Percentiles rank a stretch among this genome's conserved stretches.
Evolutionary conservation across 2,113 vertebrate genomes (phyloP).

Genomic region (Hypocryptadius cinnamomeus): DNA sequence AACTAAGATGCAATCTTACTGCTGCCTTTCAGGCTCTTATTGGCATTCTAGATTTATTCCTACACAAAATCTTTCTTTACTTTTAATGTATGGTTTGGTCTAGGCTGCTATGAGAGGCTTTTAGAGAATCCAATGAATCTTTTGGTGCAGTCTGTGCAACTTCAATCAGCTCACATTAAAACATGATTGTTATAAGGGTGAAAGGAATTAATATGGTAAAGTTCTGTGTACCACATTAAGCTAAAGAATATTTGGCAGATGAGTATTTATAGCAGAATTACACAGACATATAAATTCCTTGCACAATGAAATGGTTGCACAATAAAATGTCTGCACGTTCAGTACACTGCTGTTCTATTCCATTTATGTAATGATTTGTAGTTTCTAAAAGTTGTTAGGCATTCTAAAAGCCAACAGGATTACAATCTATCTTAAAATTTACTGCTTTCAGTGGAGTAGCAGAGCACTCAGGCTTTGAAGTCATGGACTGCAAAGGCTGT

Average conservation of each 20-base stretch:
- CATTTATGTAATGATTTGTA: constrained; percentile 69
- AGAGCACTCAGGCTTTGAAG: constrained; percentile 69
- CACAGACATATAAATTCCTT: constrained; percentile 28
- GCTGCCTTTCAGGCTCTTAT: constrained; percentile 45
- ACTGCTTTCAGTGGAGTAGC: constrained; percentile 61
- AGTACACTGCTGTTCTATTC: constrained; percentile 43
- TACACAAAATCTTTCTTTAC: constrained; percentile 37
- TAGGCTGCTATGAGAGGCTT: constrained; percentile 61
- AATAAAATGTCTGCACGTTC: constrained; percentile 35
- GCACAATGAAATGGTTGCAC: constrained; percentile 37
- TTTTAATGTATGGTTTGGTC: constrained; percentile 57
- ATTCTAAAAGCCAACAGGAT: constrained; percentile 66
- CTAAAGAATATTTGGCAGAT: constrained; percentile 56
- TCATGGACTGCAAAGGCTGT: constrained; percentile 57
- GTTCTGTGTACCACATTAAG: constrained; percentile 38
- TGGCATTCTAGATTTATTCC: constrained; percentile 52
- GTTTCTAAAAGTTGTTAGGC: constrained; percentile 62
- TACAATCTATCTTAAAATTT: constrained; percentile 70
- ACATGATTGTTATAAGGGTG: constrained; percentile 40
- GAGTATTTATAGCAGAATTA: constrained; percentile 59
- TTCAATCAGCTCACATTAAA: constrained; percentile 65
- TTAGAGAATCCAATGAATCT: constrained; percentile 65
- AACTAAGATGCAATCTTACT: constrained; percentile 11
- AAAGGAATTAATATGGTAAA: constrained; percentile 63
- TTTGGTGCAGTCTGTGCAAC: background rate